Conservation (phyloP, 2,113 vertebrate genomes). For the Poecilia latipinna region DNA sequence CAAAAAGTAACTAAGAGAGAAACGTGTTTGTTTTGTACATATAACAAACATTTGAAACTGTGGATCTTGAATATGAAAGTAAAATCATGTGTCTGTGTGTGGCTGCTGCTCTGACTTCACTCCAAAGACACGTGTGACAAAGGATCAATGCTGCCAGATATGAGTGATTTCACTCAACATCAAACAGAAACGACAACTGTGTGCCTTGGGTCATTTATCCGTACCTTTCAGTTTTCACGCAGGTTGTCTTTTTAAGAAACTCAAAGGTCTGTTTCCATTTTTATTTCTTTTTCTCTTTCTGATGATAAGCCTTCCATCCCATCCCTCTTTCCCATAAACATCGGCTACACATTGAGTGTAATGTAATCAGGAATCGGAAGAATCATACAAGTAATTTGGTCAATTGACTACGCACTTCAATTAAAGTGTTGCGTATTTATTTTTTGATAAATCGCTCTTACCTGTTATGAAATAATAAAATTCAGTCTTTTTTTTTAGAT, state of each 20-base stretch:
- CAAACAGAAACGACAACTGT: conserved; percentile 39
- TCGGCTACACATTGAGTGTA: conserved; percentile 15
- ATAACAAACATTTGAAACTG: no score
- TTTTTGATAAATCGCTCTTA: no score
- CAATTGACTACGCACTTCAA: no score
- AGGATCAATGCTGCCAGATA: no score
- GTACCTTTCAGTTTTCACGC: conserved; percentile 44
- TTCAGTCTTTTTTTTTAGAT: no score
- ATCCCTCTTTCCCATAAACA: conserved; percentile 33
- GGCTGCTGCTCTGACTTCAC: no score
- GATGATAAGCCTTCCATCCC: neutral
- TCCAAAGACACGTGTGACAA: no score
- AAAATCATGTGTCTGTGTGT: no score
- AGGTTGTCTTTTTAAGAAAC: conserved; percentile 56
- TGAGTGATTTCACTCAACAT: conserved; percentile 8
- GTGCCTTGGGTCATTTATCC: conserved; percentile 13
- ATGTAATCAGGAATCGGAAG: neutral
- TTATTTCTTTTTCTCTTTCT: conserved; percentile 31
- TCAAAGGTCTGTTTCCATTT: conserved; percentile 47
- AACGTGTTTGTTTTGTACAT: no score
- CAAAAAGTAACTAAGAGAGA: neutral
- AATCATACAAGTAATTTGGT: neutral
- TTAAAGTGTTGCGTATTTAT: no score
- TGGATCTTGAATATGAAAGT: no score
- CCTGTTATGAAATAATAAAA: no score